Percentiles rank a stretch among this genome's conserved stretches.
These are phyloP conservation scores for Escarpia spicata DNA, from an alignment of 2,888 invertebrate genomes.

Conservation along the genomic window DNA sequence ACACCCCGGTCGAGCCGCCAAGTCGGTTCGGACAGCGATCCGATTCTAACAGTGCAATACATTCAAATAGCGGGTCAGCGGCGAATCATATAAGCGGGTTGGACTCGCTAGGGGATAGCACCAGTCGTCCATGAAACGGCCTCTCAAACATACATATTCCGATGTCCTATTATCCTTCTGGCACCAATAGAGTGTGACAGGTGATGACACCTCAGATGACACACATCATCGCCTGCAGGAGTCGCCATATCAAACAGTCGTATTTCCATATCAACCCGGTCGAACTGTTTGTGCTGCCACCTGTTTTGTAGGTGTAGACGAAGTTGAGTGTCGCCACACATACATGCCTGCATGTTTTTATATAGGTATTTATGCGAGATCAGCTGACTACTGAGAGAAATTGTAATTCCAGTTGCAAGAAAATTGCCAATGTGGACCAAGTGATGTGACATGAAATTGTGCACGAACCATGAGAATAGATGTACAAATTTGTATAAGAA, in stretches of 20 bases:
- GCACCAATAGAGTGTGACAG: not conserved
- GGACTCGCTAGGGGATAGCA: not conserved
- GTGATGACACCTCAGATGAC: not conserved
- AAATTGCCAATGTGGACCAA: not conserved
- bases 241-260: not conserved
- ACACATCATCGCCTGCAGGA: not conserved
- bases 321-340: not conserved
- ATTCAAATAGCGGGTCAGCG: not conserved
- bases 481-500: slow-evolving; percentile 4
- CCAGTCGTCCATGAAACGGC: not conserved
- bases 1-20: not conserved
- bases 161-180: not conserved
- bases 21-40: not conserved
- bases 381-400: not conserved
- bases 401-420: not conserved
- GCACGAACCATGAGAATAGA: not conserved
- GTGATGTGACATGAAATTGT: not conserved
- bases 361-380: not conserved
- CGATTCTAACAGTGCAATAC: slow-evolving; percentile 12
- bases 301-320: not conserved
- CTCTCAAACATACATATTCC: not conserved
- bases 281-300: not conserved
- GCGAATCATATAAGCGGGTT: not conserved
- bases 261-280: not conserved
- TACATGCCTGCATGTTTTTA: not conserved